phyloP scores from a whole-genome alignment of 2,113 vertebrate genomes.

The Gambusia holbrooki region DNA sequence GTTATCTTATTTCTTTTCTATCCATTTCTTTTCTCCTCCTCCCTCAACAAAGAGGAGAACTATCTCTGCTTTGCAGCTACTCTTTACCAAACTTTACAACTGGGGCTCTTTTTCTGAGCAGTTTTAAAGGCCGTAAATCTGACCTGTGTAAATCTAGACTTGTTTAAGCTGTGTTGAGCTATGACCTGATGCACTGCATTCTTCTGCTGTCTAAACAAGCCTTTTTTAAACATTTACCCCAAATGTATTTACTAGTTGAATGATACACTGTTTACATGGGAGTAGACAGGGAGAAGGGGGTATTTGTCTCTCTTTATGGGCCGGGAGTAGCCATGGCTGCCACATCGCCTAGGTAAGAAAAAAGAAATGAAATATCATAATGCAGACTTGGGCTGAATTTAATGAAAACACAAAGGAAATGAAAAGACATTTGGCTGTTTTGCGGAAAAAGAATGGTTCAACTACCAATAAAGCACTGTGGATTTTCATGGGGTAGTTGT shows the following conservation, averaged over 20 bases:
- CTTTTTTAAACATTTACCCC: conserved; percentile 74
- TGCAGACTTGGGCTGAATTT: conserved; percentile 18
- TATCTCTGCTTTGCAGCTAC: conserved; percentile 57
- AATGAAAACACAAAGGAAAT: conserved; percentile 41
- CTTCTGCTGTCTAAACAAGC: conserved; percentile 69
- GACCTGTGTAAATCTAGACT: conserved; percentile 63
- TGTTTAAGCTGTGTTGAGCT: conserved; percentile 66
- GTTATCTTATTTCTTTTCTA: conserved; percentile 19
- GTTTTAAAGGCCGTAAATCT: conserved; percentile 74
- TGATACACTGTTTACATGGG: conserved; percentile 60
- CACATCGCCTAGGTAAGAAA: conserved; percentile 47
- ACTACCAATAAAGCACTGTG: conserved; percentile 1
- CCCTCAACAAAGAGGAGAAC: conserved; percentile 46
- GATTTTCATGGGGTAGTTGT: conserved; percentile 33
- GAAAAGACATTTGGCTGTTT: conserved; percentile 25
- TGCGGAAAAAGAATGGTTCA: neutral
- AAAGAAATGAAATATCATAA: conserved; percentile 12
- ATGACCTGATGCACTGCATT: conserved; percentile 71
- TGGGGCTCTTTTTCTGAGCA: conserved; percentile 57
- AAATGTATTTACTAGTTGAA: conserved; percentile 75
- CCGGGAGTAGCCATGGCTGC: conserved; percentile 45
- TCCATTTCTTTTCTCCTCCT: conserved; percentile 6
- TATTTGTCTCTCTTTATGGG: conserved; percentile 70
- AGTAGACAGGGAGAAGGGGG: conserved; percentile 48
- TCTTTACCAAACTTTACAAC: conserved; percentile 67